phyloP scores from a whole-genome alignment of 2,113 vertebrate species.

The Dissostichus mawsoni region DNA sequence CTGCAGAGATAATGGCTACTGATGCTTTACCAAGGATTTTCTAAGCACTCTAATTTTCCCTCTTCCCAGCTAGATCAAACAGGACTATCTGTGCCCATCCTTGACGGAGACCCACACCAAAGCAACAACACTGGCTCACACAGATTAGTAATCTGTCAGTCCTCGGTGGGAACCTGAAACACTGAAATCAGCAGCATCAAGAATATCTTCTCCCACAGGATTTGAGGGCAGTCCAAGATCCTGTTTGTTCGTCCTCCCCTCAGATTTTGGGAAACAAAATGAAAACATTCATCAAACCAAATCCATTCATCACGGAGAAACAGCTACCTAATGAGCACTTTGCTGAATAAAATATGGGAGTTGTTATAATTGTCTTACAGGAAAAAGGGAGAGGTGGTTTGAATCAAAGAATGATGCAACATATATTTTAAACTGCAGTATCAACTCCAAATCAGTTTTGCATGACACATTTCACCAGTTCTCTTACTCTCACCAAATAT shows the following conservation, averaged over 20 bases:
- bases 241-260: conserved; percentile 59
- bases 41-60: conserved; percentile 62
- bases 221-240: conserved; percentile 61
- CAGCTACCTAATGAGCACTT: conserved; percentile 41
- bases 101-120: conserved; percentile 70
- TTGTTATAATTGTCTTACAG: background rate
- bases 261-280: conserved; percentile 45
- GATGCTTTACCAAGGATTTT: conserved; percentile 63
- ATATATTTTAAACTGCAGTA: background rate
- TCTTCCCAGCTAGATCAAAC: conserved; percentile 70
- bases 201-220: conserved; percentile 60
- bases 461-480: background rate
- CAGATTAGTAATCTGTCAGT: conserved; percentile 69
- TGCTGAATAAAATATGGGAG: background rate
- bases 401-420: background rate
- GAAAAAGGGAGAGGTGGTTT: background rate
- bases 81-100: conserved; percentile 57
- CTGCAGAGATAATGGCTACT: conserved; percentile 45
- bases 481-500: background rate
- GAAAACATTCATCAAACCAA: conserved; percentile 48
- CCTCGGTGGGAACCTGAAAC: conserved; percentile 65
- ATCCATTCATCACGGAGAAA: conserved; percentile 24
- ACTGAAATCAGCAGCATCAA: conserved; percentile 41
- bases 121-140: conserved; percentile 67
- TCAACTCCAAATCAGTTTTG: background rate